These are phyloP conservation scores for Serripes groenlandicus DNA, from an alignment of 2,888 invertebrate species.

Conservation along the genomic window DNA sequence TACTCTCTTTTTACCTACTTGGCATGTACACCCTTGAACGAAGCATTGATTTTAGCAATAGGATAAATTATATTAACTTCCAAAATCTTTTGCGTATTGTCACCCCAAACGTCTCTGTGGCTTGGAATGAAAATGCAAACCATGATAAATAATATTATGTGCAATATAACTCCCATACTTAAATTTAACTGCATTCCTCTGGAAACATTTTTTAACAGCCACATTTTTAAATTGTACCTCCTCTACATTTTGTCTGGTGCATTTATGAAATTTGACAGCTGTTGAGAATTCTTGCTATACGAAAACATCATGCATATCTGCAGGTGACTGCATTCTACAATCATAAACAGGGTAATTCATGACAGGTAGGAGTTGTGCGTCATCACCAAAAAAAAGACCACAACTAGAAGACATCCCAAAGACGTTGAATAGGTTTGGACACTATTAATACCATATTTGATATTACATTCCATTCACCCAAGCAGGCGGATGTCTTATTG, in stretches of 20 bases:
- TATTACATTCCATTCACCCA: slow-evolving; percentile 52
- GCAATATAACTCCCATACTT: background rate
- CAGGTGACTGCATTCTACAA: too few relatives aligned
- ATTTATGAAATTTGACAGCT: slow-evolving; percentile 37
- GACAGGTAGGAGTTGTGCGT: slow-evolving; percentile 68
- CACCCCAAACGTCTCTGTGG: slow-evolving; percentile 31
- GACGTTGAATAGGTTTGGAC: background rate
- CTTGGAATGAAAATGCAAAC: slow-evolving; percentile 28
- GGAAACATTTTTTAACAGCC: slow-evolving; percentile 41
- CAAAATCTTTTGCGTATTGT: slow-evolving; percentile 42
- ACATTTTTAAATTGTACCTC: slow-evolving; percentile 32
- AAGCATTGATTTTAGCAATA: slow-evolving; percentile 51
- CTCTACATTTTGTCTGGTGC: slow-evolving; percentile 41
- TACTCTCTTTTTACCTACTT: slow-evolving; percentile 37
- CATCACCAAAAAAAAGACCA: too few relatives aligned
- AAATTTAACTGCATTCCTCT: background rate
- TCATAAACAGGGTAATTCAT: slow-evolving; percentile 57
- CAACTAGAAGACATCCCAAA: slow-evolving; percentile 61
- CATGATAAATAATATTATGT: slow-evolving; percentile 16
- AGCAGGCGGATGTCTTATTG: slow-evolving; percentile 32
- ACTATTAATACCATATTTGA: slow-evolving; percentile 16
- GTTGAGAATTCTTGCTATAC: slow-evolving; percentile 52
- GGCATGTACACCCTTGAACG: slow-evolving; percentile 22
- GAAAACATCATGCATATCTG: slow-evolving; percentile 57
- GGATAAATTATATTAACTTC: slow-evolving; percentile 40